Evolutionary conservation across 2,113 vertebrate genomes (phyloP), one percentile per base, ranked within the genome.

Genomic region (Neogobius melanostomus): DNA sequence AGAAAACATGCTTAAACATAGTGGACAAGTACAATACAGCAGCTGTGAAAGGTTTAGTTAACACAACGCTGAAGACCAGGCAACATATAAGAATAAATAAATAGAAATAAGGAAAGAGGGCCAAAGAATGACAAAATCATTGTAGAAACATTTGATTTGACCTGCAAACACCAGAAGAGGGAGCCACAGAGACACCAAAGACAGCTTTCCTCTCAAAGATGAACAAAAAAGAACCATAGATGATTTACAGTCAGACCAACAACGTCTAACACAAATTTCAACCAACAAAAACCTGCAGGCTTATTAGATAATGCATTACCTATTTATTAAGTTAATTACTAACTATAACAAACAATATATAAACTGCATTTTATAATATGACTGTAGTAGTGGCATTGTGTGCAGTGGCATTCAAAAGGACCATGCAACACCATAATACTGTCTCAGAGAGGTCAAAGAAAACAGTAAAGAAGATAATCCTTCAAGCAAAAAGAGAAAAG

Each of bases 351-450:
- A 5, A 51, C 15, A 14, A 12, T 12, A 51, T 51, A 51, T 47
- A 14, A 36, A 36, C 28, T 36, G 28, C 49, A 51, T 51, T 15
- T 56, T 78, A 60, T 77, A 82, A 74, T 82, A 82, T 83, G 82
- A 88, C 82, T 87, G 83, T 71, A 84, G 69, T 53, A 67, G 11
- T 17, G 76, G 56, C 59, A 62, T 69, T 46, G 73, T 86, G 77
- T 81, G 77, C 46, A 65, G n/a, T 52, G 78, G 65, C 74, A 70
- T 80, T 76, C 69, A 79, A 71, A n/a, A 76, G 70, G 72, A 86
- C 83, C 87, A 90, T 90, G 89, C 87, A 71, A 79, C 73, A 87
- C 72, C 82, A 86, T 64, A 82, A 66, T 71, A 75, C 74, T 77
- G 83, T 81, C 83, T 87, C 78, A 73, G 53, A 73, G 60, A 65